Evolutionary conservation across 2,113 vertebrate genomes (phyloP), one percentile per base, ranked within the genome.

Genomic region (Forbesichthys papilliferus): DNA sequence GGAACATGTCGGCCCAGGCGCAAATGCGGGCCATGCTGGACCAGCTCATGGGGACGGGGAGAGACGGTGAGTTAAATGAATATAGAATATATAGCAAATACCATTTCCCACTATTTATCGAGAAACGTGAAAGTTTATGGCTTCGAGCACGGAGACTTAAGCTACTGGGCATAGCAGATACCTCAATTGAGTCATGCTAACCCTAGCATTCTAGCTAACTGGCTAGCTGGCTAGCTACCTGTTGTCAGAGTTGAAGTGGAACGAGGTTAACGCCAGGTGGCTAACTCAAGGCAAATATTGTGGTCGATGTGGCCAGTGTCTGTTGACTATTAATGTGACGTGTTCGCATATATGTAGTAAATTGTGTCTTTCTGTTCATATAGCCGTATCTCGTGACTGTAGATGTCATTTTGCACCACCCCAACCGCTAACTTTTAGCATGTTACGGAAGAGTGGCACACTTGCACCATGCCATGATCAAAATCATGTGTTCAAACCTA

Each of bases 21-120:
- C 97, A 99, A 91, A 99, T 99, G 97, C 91, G 96, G 87, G 96
- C 97, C 66, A 98, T 98, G 96, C 93, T 99, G 91, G 97, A 99
- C 93, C 96, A 99, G 93, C 91, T 99, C 65, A 99, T 99, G 97
- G 97, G 96, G 81, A 99, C 97, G 42, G 94, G 95, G 75, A 94
- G 96, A 93, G 97, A 98, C 89, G 97, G 96, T 98, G 93, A 96
- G 94, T 77, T 48, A 1, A 1, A 20, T 20, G 2, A 20, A 20
- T 20, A 20, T 20, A 20, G 16, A 16, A 42, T 42, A 42, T 42
- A 42, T 42, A 42, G 7, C 36, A 42, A 42, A 42, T 6, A 6
- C 5, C 4, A 8, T 8, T 42, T 42, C 36, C 0, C 36, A 42
- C 36, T 7, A 42, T 42, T 42, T 8, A 1, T 5, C 7, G 36